phyloP scores from a whole-genome alignment of 2,797 vertebrate genomes.

The Myotis planiceps region DNA sequence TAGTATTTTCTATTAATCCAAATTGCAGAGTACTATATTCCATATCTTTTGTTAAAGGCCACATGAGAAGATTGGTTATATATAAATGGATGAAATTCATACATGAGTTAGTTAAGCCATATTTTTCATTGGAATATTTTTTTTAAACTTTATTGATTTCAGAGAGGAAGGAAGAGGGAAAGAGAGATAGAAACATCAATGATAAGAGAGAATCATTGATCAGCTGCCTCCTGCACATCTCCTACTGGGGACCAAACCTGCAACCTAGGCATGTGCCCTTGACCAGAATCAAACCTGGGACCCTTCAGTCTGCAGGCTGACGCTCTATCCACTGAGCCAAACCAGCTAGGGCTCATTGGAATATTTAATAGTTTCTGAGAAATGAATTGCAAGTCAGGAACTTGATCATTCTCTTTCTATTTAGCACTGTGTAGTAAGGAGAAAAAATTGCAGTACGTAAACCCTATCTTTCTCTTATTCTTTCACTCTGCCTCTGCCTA shows the following conservation, averaged over 20 bases:
- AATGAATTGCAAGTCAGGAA: conserved; percentile 4
- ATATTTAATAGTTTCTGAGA: conserved; percentile 46
- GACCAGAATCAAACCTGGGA: no score
- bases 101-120: background rate
- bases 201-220: no score
- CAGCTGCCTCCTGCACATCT: no score
- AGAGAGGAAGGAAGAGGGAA: no score
- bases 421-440: background rate
- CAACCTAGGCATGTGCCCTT: no score
- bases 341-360: background rate
- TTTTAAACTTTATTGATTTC: no score
- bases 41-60: conserved; percentile 33
- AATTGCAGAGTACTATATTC: conserved; percentile 44
- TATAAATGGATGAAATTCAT: background rate
- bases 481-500: background rate
- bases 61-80: conserved; percentile 1
- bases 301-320: no score
- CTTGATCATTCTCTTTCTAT: background rate
- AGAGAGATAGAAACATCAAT: no score
- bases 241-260: no score
- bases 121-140: conserved; percentile 14
- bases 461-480: background rate
- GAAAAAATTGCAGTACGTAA: background rate
- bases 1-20: conserved; percentile 39
- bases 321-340: no score